A percentile compares a stretch with the other conserved stretches of the same genome.
These are phyloP conservation scores for Harpagus bidentatus DNA, from an alignment of 2,113 vertebrate species.

Conservation along the genomic window DNA sequence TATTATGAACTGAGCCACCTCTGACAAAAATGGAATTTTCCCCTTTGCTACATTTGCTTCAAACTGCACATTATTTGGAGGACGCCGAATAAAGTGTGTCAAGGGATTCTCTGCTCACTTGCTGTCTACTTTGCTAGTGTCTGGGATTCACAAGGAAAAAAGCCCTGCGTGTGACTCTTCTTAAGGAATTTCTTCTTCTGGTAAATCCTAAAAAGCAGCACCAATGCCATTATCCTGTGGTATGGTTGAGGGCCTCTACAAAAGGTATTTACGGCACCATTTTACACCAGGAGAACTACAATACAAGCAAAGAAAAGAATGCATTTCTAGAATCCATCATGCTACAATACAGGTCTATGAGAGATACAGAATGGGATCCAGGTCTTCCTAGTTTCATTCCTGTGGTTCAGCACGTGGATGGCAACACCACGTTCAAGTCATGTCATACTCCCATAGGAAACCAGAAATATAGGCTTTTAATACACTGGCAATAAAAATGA, in stretches of 20 bases:
- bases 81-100: background rate
- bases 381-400: background rate
- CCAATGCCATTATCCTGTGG: no score
- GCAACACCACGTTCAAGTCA: background rate
- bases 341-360: background rate
- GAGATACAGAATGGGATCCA: fast-evolving
- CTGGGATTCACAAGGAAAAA: background rate
- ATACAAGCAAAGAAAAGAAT: fast-evolving
- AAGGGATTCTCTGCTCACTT: background rate
- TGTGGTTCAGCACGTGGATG: background rate
- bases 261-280: background rate
- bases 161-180: background rate
- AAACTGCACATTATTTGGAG: background rate
- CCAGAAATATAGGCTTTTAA: background rate
- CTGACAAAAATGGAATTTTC: constrained; percentile 9
- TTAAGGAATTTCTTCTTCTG: background rate
- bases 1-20: background rate
- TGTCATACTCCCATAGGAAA: background rate
- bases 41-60: background rate
- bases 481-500: background rate
- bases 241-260: background rate
- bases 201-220: background rate
- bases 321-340: fast-evolving
- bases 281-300: background rate
- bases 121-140: background rate